A percentile compares a stretch with the other conserved stretches of the same genome.
Conservation (phyloP, 2,888 invertebrate species). For the Torymus auratus region DNA sequence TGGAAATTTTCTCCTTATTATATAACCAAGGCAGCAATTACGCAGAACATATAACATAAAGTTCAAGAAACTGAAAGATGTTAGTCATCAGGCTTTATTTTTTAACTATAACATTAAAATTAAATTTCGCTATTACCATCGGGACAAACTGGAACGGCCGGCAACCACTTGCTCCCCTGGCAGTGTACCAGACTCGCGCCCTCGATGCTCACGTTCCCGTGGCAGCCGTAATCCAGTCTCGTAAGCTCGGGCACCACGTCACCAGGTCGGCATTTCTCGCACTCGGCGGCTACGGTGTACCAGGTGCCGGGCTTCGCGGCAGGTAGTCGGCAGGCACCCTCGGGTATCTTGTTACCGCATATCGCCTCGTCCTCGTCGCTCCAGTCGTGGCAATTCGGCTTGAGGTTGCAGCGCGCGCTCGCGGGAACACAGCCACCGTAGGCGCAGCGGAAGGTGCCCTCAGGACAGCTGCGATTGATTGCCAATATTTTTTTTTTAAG, state of each 20-base stretch:
- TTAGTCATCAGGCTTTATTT: no score
- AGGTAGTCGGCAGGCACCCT: slow-evolving; percentile 67
- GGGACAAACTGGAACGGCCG: slow-evolving; percentile 63
- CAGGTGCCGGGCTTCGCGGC: slow-evolving; percentile 61
- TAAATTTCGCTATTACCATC: slow-evolving; percentile 11
- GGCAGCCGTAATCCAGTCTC: slow-evolving; percentile 64
- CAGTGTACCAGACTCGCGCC: slow-evolving; percentile 64
- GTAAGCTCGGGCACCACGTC: slow-evolving; percentile 65
- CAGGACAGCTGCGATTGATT: slow-evolving; percentile 61
- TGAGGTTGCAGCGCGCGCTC: slow-evolving; percentile 62
- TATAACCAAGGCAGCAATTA: no score
- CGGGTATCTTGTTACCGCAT: slow-evolving; percentile 62
- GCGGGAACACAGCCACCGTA: slow-evolving; percentile 67
- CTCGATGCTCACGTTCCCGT: slow-evolving; percentile 60
- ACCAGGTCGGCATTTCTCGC: slow-evolving; percentile 65
- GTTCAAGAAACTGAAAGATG: no score
- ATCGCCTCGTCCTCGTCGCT: slow-evolving; percentile 67
- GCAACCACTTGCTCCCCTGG: slow-evolving; percentile 65
- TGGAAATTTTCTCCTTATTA: no score
- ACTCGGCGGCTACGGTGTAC: slow-evolving; percentile 61
- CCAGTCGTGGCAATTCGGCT: slow-evolving; percentile 68
- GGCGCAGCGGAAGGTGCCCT: slow-evolving; percentile 64
- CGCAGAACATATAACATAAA: no score
- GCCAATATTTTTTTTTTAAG: background rate
- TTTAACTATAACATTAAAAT: no score